Conservation (phyloP, 2,797 vertebrate genomes). For the Artibeus jamaicensis region DNA sequence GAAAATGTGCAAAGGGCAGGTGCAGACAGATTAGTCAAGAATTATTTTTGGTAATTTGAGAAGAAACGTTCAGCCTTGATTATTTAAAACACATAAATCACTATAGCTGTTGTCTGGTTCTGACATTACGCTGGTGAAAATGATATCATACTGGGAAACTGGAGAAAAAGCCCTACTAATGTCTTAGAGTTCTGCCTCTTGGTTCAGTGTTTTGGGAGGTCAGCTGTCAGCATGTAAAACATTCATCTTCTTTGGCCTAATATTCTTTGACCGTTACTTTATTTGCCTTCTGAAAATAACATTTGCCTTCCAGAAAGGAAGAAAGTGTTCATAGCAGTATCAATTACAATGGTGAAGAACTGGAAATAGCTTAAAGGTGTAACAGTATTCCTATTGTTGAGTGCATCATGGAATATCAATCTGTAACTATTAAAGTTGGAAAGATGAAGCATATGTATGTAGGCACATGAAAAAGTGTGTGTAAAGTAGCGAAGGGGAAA, state of each 20-base stretch:
- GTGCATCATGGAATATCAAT: neutral
- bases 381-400: neutral
- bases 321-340: neutral
- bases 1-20: neutral
- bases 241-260: neutral
- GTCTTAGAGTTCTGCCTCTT: neutral
- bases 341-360: neutral
- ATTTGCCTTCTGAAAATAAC: conserved; percentile 28
- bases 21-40: neutral
- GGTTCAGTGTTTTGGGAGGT: neutral
- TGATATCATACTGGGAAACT: neutral
- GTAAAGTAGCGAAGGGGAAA: neutral
- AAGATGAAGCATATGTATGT: neutral
- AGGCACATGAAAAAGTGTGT: neutral
- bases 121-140: neutral
- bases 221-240: neutral
- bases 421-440: neutral
- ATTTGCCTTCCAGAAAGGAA: neutral
- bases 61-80: conserved; percentile 19
- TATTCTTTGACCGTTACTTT: neutral
- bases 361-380: neutral
- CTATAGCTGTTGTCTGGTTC: conserved; percentile 17
- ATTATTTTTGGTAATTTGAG: neutral
- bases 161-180: neutral
- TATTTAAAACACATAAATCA: neutral